Percentiles rank a stretch among this genome's conserved stretches.
phyloP scores from a whole-genome alignment of 2,888 invertebrate genomes.

The Andrena bicolor region DNA sequence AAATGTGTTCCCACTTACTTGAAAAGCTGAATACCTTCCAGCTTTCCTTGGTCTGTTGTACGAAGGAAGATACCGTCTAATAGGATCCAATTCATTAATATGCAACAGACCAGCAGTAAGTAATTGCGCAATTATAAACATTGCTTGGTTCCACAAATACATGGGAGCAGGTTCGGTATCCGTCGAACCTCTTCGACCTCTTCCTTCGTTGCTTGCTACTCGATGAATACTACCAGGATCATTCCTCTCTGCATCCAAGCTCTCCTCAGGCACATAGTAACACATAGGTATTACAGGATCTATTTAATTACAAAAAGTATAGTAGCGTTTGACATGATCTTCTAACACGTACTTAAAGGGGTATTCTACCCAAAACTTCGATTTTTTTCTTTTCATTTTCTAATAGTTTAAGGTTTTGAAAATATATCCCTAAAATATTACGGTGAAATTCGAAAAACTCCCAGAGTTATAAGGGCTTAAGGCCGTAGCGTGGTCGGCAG shows the following conservation, averaged over 20 bases:
- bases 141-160: slow-evolving; percentile 95
- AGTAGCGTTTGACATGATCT: background rate
- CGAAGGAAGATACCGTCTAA: slow-evolving; percentile 97
- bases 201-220: slow-evolving; percentile 88
- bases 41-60: slow-evolving; percentile 97
- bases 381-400: no score
- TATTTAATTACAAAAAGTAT: slow-evolving; percentile 77
- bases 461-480: no score
- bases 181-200: slow-evolving; percentile 80
- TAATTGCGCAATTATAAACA: slow-evolving; percentile 97
- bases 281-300: slow-evolving; percentile 98
- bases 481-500: no score
- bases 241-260: slow-evolving; percentile 89
- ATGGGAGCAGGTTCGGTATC: slow-evolving; percentile 71
- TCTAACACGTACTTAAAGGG: background rate
- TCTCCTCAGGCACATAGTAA: slow-evolving; percentile 92
- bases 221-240: slow-evolving; percentile 90
- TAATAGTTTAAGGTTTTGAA: no score
- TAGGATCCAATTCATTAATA: slow-evolving; percentile 98
- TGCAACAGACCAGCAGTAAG: slow-evolving; percentile 95
- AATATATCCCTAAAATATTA: no score
- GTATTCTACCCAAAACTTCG: no score
- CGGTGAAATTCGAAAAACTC: no score
- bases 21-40: slow-evolving; percentile 98
- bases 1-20: slow-evolving; percentile 87